phyloP scores from a whole-genome alignment of 2,113 vertebrate species.

The Raja brachyura region DNA sequence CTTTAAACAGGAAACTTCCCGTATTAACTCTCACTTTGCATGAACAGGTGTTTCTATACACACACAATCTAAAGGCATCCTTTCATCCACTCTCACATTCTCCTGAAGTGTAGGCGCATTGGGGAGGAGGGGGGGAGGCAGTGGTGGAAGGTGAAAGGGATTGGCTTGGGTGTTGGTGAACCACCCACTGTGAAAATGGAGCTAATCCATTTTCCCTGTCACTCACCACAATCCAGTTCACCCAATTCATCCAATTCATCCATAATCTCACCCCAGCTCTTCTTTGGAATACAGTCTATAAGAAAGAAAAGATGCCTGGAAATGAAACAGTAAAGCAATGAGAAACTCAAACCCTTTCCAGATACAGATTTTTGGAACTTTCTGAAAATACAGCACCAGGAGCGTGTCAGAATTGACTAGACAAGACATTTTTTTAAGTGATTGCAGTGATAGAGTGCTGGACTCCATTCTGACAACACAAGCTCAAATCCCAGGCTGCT shows the following conservation, averaged over 20 bases:
- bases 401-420: neutral
- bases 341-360: conserved; percentile 22
- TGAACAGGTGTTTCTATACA: neutral
- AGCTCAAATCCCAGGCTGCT: neutral
- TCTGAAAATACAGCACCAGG: neutral
- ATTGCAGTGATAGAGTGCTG: neutral
- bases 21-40: neutral
- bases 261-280: conserved; percentile 27
- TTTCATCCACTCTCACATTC: neutral
- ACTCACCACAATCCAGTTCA: conserved; percentile 34
- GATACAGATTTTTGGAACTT: conserved; percentile 16
- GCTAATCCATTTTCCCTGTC: neutral
- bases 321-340: conserved; percentile 21
- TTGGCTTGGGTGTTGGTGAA: too few relatives aligned
- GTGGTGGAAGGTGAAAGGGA: too few relatives aligned
- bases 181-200: conserved; percentile 16
- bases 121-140: neutral
- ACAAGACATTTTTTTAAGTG: neutral
- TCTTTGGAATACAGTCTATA: conserved; percentile 32
- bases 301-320: neutral
- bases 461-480: too few relatives aligned
- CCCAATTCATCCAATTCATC: conserved; percentile 30
- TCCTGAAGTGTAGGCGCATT: neutral
- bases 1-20: neutral
- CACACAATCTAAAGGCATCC: neutral